These are phyloP conservation scores for Scophthalmus maximus DNA, from an alignment of 2,113 vertebrate genomes.

Conservation along the genomic window DNA sequence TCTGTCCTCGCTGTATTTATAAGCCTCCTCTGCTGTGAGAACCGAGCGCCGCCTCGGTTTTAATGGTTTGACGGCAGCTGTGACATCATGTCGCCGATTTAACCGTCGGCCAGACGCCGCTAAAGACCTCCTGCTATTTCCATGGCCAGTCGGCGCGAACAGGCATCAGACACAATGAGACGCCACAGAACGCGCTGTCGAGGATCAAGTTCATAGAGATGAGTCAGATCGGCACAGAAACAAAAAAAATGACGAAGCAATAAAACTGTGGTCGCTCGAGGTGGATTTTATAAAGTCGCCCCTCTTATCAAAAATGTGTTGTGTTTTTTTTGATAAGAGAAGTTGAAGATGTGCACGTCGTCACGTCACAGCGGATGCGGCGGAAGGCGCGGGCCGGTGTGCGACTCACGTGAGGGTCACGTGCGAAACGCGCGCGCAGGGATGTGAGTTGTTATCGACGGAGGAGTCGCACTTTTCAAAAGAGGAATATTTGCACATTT, in stretches of 20 bases:
- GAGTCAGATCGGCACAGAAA: background rate
- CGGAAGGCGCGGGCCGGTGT: too few species aligned
- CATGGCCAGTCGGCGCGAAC: conserved; percentile 23
- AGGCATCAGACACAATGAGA: conserved; percentile 17
- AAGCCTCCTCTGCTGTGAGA: conserved; percentile 46
- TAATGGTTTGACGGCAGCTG: conserved; percentile 61
- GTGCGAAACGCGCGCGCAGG: too few species aligned
- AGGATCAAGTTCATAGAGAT: background rate
- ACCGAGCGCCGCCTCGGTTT: conserved; percentile 45
- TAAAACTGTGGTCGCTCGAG: too few species aligned
- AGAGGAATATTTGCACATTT: too few species aligned
- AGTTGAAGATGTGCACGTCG: too few species aligned
- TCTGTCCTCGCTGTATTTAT: conserved; percentile 64
- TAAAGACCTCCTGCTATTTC: conserved; percentile 58
- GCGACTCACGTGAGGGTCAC: too few species aligned
- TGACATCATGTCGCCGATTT: conserved; percentile 70
- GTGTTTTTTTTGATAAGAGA: too few species aligned
- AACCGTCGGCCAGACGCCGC: conserved; percentile 51
- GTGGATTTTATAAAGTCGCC: too few species aligned
- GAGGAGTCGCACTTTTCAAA: too few species aligned
- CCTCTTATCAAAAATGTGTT: too few species aligned
- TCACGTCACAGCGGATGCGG: too few species aligned
- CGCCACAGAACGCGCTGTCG: background rate
- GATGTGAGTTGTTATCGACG: too few species aligned
- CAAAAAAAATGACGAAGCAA: background rate